These are phyloP conservation scores for Bombus confusus DNA, from an alignment of 1,140 invertebrate genomes.

Conservation along the genomic window DNA sequence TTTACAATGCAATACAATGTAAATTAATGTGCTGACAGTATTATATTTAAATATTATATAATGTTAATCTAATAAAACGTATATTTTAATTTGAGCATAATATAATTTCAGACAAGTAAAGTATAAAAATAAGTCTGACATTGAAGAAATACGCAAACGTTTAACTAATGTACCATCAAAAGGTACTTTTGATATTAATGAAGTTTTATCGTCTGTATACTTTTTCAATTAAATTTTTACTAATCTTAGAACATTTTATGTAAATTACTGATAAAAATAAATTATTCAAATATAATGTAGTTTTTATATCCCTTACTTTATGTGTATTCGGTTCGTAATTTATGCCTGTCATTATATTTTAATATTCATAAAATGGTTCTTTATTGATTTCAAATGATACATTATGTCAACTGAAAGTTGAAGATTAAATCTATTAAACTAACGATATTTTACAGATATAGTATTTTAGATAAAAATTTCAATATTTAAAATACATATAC, in stretches of 20 bases:
- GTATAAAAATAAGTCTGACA: constrained; percentile 72
- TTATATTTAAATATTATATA: not conserved
- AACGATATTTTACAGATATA: not conserved
- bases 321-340: not conserved
- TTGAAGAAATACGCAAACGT: constrained; percentile 85
- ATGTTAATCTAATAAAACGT: not conserved
- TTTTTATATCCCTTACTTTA: not conserved
- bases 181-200: constrained; percentile 89
- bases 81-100: constrained; percentile 16
- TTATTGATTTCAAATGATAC: not conserved
- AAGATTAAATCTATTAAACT: not conserved
- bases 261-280: constrained; percentile 4
- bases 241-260: constrained; percentile 56
- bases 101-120: constrained; percentile 8
- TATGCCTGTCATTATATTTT: not conserved
- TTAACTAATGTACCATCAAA: constrained; percentile 86
- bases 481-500: not conserved
- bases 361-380: not conserved
- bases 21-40: not conserved
- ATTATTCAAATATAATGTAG: not conserved
- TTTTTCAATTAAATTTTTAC: constrained; percentile 88
- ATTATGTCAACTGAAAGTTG: not conserved
- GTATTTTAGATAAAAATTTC: no score
- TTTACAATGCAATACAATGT: not conserved
- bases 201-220: constrained; percentile 90